Evolutionary conservation across 2,797 vertebrate species (phyloP), one percentile per base, ranked within the genome.

Genomic region (Cyclopterus lumpus): DNA sequence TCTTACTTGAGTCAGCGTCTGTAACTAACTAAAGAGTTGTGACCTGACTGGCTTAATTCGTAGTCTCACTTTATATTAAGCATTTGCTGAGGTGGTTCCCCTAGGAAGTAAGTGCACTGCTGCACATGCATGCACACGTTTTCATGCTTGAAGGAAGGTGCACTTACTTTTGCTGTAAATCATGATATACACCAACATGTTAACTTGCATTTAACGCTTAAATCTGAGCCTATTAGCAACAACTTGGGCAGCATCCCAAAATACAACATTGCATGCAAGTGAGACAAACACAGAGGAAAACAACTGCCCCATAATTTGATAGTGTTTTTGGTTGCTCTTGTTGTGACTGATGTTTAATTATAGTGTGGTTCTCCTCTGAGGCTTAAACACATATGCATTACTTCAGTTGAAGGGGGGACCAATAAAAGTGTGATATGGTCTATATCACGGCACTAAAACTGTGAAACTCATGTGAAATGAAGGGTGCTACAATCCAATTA

Each of bases 21-120:
- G 61, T 68, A 48, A 75, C 59, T 68, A 48, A 75, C 59, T 55
- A 3, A 74, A 73, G 63, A 81, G 67, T 66, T 1, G 51, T 74
- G 73, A 83, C 36, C 62, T 63, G 28, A 61, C 67, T 61, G 44
- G 51, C 11, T 75, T 83, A 26, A 81, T 77, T 79, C 60, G 38
- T 55, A 30, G 20, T 9, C 2, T 60, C 32, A 81, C 58, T 71
- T 82, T 66, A 77, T 77, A 84, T 70, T 12, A 73, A 79, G 79
- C 75, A 28, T 75, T 82, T 86, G 85, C 86, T 87, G 73, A 90
- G 86, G 89, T 91, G 79, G 77, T 90, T 89, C 79, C 84, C 89
- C 81, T 80, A 91, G 90, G 91, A 93, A 88, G 84, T 79, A 63
- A 64, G 36, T 75, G 71, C 79, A 81, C 44, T 22, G 64, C 70